A percentile compares a stretch with the other conserved stretches of the same genome.
Conservation (phyloP, 2,888 invertebrate species). For the Conistra vaccinii region DNA sequence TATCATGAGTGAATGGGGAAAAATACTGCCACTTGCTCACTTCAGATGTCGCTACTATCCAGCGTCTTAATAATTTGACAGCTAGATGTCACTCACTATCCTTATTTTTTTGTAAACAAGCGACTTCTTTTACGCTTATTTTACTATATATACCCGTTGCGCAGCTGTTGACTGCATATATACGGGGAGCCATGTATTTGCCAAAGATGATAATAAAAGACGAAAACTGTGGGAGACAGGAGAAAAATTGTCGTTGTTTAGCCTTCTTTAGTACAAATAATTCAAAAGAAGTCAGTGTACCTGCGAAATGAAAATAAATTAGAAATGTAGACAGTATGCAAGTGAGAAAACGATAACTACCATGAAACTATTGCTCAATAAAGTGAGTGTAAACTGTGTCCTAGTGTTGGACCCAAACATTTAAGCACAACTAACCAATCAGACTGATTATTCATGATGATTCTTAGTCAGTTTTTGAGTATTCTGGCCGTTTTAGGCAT, state of each 20-base stretch:
- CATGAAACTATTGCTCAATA: not conserved
- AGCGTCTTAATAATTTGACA: not conserved
- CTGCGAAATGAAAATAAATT: not conserved
- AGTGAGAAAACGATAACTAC: not conserved
- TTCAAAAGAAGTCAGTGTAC: not conserved
- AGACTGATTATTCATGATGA: not conserved
- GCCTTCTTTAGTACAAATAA: not conserved
- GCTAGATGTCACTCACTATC: not conserved
- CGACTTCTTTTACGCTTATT: not conserved
- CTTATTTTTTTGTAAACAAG: not conserved
- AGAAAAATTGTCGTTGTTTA: not conserved
- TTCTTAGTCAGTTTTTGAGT: not conserved
- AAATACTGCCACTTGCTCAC: not conserved
- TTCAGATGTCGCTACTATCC: not conserved
- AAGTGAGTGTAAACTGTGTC: not conserved
- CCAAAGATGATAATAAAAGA: not conserved
- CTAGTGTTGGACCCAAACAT: too few species aligned
- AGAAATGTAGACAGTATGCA: not conserved
- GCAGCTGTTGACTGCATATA: not conserved
- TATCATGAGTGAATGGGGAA: not conserved
- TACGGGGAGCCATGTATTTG: not conserved
- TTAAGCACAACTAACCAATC: not conserved
- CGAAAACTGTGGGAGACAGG: not conserved
- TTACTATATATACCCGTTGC: not conserved
- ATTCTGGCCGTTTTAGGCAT: not conserved